Evolutionary conservation across 2,888 invertebrate genomes (phyloP).

Genomic region (Eilema depressum): DNA sequence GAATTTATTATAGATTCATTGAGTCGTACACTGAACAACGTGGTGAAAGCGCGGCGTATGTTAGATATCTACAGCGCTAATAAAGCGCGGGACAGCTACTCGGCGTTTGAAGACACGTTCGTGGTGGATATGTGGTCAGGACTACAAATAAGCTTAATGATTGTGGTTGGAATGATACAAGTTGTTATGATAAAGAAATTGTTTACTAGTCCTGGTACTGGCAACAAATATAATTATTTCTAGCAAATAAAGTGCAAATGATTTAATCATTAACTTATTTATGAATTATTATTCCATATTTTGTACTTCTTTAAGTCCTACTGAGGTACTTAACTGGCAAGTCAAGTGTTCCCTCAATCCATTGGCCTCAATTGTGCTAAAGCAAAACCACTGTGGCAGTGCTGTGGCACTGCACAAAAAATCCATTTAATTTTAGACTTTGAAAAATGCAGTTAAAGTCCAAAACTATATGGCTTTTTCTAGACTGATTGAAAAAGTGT

Average conservation of each 20-base stretch:
- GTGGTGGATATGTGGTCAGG: constrained; percentile 93
- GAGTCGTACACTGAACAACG: constrained; percentile 87
- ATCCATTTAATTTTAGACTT: too few species aligned
- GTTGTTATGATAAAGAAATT: constrained; percentile 92
- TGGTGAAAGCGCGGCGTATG: constrained; percentile 88
- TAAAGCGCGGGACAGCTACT: constrained; percentile 93
- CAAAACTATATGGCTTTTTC: too few species aligned
- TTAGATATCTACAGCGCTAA: constrained; percentile 90
- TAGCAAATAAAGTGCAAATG: background rate
- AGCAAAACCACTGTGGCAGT: too few species aligned
- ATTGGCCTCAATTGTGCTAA: too few species aligned
- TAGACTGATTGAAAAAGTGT: too few species aligned
- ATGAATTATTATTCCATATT: background rate
- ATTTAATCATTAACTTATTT: background rate
- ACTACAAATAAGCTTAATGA: constrained; percentile 91
- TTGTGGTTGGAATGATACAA: constrained; percentile 90
- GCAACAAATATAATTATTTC: constrained; percentile 26
- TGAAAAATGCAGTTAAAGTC: too few species aligned
- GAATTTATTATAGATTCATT: constrained; percentile 88
- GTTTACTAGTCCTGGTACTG: constrained; percentile 55
- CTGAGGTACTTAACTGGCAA: too few species aligned
- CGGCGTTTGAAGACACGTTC: constrained; percentile 92
- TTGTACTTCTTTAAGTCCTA: too few species aligned
- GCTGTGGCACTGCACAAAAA: too few species aligned
- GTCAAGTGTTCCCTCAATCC: too few species aligned